phyloP scores from a whole-genome alignment of 1,140 invertebrate species.

The Lamellibrachia luymesi region DNA sequence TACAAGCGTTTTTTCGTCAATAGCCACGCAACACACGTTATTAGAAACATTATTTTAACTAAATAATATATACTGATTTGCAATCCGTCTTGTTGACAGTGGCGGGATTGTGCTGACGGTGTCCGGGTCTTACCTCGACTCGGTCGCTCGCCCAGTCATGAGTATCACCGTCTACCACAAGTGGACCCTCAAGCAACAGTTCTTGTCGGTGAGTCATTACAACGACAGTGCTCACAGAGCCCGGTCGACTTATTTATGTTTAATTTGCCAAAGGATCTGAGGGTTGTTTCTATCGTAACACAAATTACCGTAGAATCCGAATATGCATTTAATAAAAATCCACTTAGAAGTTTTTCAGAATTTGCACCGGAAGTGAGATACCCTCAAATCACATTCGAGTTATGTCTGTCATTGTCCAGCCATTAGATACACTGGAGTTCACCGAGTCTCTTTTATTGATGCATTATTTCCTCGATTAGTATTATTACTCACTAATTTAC shows the following conservation, averaged over 20 bases:
- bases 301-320: too few relatives aligned
- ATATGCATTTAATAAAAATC: too few relatives aligned
- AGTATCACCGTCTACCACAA: slow-evolving; percentile 21
- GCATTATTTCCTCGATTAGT: background rate
- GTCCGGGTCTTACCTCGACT: slow-evolving; percentile 32
- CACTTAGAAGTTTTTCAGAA: too few relatives aligned
- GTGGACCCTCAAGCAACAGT: background rate
- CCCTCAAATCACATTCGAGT: background rate
- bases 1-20: too few relatives aligned
- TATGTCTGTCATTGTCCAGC: background rate
- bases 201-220: background rate
- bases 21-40: too few relatives aligned
- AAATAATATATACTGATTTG: too few relatives aligned
- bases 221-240: background rate
- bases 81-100: slow-evolving; percentile 15
- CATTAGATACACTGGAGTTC: background rate
- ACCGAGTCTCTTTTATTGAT: background rate
- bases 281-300: too few relatives aligned
- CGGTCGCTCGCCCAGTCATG: slow-evolving; percentile 32
- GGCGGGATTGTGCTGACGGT: slow-evolving; percentile 31
- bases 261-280: too few relatives aligned
- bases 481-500: too few relatives aligned
- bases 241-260: too few relatives aligned
- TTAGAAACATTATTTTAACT: too few relatives aligned
- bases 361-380: too few relatives aligned